Percentiles rank a stretch among this genome's conserved stretches.
phyloP scores from a whole-genome alignment of 2,888 invertebrate species.

The Incurvaria masculella region DNA sequence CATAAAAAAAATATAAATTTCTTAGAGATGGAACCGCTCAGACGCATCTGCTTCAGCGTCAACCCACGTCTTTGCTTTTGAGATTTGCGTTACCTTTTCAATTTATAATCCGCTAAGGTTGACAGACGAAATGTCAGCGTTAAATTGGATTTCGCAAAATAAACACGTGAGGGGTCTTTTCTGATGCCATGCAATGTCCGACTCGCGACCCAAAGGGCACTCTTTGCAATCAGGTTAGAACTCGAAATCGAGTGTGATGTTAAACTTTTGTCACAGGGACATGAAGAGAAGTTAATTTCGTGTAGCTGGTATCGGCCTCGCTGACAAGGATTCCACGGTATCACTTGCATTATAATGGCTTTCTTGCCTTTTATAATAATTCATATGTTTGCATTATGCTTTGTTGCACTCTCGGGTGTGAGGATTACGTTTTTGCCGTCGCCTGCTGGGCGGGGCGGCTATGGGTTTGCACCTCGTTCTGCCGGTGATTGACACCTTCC shows the following conservation, averaged over 20 bases:
- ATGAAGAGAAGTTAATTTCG: too few species aligned
- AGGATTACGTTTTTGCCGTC: neutral
- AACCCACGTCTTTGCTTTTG: too few species aligned
- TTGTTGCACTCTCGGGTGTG: neutral
- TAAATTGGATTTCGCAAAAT: constrained; percentile 58
- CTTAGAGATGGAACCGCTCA: too few species aligned
- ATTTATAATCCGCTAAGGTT: constrained; percentile 32
- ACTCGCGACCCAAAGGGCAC: neutral
- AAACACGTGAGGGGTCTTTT: constrained; percentile 38
- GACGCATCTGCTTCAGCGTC: too few species aligned
- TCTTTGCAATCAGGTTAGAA: neutral
- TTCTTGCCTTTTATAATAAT: neutral
- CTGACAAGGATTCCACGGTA: neutral
- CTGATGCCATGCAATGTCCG: neutral
- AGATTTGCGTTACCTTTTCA: neutral
- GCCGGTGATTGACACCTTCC: neutral
- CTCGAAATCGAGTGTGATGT: too few species aligned
- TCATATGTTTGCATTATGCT: neutral
- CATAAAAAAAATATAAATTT: too few species aligned
- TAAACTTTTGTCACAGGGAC: too few species aligned
- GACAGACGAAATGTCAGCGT: constrained; percentile 57
- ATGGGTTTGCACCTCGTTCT: too few species aligned
- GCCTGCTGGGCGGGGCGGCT: neutral
- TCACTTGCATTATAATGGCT: neutral
- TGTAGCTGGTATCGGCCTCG: too few species aligned